These are phyloP conservation scores for Calliphora vicina DNA, from an alignment of 1,140 invertebrate genomes.

Conservation along the genomic window DNA sequence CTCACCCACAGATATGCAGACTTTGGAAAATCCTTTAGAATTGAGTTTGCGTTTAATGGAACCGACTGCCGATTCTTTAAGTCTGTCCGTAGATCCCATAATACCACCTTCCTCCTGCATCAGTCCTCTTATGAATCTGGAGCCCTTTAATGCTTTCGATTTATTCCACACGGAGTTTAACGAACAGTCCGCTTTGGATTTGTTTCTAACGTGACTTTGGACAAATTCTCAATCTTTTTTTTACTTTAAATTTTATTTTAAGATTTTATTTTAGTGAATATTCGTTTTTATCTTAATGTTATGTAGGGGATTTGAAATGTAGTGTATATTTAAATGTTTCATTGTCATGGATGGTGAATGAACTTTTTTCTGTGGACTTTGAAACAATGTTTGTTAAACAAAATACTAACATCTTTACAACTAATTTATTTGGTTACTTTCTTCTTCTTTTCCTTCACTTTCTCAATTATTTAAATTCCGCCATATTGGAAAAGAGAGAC, in stretches of 20 bases:
- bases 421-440: too few species aligned
- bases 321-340: too few species aligned
- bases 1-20: background rate
- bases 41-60: constrained; percentile 56
- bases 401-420: too few species aligned
- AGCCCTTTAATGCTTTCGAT: constrained; percentile 56
- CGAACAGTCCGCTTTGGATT: constrained; percentile 45
- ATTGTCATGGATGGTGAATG: too few species aligned
- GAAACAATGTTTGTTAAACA: too few species aligned
- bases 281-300: too few species aligned
- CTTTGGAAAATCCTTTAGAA: constrained; percentile 44
- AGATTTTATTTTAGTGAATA: too few species aligned
- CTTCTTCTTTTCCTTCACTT: too few species aligned
- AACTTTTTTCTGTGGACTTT: too few species aligned
- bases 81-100: constrained; percentile 46
- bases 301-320: too few species aligned
- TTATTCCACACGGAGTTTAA: constrained; percentile 52
- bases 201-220: constrained; percentile 57
- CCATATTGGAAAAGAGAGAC: too few species aligned
- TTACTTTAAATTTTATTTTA: background rate
- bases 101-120: constrained; percentile 52
- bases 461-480: too few species aligned
- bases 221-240: background rate
- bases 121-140: constrained; percentile 53
- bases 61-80: constrained; percentile 54